phyloP scores from a whole-genome alignment of 2,888 invertebrate species.

The Gisinianus flammeolus region DNA sequence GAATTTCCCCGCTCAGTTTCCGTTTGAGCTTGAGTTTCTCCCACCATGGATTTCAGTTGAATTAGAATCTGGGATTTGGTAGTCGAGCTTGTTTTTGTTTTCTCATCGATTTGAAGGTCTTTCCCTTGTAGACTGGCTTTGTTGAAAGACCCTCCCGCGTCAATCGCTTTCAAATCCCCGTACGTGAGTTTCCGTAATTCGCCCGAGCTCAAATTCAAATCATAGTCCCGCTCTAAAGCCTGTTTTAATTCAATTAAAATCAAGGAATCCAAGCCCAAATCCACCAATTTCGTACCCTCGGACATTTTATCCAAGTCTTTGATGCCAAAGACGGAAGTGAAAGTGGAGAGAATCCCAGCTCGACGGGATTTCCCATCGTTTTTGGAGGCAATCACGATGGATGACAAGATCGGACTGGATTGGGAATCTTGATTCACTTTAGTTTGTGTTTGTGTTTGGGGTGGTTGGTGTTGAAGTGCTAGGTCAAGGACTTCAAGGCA shows the following conservation, averaged over 20 bases:
- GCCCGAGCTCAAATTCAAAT: constrained; percentile 82
- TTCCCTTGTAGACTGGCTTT: too few species aligned
- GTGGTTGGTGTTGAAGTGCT: background rate
- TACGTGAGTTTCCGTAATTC: constrained; percentile 84
- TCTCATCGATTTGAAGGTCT: too few species aligned
- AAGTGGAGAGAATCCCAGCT: background rate
- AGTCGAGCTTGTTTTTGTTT: background rate
- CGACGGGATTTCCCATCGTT: background rate
- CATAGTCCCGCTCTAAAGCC: constrained; percentile 85
- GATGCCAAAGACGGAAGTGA: constrained; percentile 13
- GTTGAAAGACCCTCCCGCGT: constrained; percentile 14
- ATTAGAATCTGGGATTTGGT: background rate
- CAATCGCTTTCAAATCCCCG: constrained; percentile 68
- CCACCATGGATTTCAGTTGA: background rate
- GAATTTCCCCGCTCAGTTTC: background rate
- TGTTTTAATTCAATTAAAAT: constrained; percentile 97
- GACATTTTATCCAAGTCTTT: constrained; percentile 2
- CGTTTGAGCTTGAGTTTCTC: too few species aligned
- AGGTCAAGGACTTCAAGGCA: constrained; percentile 73
- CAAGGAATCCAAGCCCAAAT: constrained; percentile 95
- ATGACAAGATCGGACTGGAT: background rate
- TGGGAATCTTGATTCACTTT: background rate
- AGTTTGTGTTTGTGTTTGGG: background rate
- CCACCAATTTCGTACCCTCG: constrained; percentile 71
- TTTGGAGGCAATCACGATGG: constrained; percentile 12